Evolutionary conservation across 2,113 vertebrate species (phyloP).

Genomic region (Zingel zingel): DNA sequence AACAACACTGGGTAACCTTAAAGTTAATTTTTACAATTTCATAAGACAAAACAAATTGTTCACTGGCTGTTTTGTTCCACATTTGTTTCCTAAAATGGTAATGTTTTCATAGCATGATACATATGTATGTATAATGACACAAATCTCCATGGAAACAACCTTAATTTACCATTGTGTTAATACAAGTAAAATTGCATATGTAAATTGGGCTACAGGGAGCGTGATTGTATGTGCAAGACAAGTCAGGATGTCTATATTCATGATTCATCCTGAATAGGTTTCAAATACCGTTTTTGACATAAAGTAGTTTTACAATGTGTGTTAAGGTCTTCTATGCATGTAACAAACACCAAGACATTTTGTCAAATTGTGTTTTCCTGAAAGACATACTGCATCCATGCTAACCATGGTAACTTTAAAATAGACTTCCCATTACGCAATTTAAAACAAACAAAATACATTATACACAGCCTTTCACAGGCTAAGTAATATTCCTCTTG

Average conservation of each 20-base stretch:
- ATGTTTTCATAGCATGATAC: neutral
- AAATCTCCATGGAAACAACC: constrained; percentile 9
- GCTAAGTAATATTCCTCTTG: neutral
- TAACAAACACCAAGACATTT: neutral
- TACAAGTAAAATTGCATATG: neutral
- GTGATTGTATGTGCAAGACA: neutral
- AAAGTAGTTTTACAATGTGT: neutral
- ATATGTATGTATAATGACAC: neutral
- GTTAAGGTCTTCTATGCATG: neutral
- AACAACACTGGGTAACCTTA: neutral
- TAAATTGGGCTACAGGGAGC: neutral
- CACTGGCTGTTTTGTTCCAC: neutral
- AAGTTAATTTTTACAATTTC: neutral
- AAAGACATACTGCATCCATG: neutral
- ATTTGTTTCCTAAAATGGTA: neutral
- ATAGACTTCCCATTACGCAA: neutral
- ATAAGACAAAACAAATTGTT: neutral
- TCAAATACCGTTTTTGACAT: neutral
- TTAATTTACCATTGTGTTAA: neutral
- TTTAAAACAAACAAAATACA: neutral
- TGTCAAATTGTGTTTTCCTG: neutral
- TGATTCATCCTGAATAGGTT: neutral
- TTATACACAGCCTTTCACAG: neutral
- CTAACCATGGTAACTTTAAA: neutral
- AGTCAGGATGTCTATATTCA: neutral